Evolutionary conservation across 2,797 vertebrate genomes (phyloP), one percentile per base, ranked within the genome.

Genomic region (Crax fasciolata): DNA sequence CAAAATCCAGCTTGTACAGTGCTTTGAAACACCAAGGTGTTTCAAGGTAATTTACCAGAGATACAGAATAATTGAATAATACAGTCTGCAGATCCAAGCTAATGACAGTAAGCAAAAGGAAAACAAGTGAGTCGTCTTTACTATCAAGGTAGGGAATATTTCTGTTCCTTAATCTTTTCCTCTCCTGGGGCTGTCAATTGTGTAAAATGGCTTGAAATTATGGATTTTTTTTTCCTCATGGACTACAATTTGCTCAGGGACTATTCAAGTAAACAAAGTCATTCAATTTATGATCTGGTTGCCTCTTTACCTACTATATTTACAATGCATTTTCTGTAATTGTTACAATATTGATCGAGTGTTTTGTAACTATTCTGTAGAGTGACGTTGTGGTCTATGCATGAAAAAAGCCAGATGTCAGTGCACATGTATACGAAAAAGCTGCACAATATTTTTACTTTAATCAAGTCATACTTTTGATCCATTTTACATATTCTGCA

Each of bases 161-260:
- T 81, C 81, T 85, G 32, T 94, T 94, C 81, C 87, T 93, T 94
- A 92, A 93, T 93, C 87, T 96, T 85, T 91, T 78, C 84, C 91
- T 94, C 93, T 96, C 89, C 76, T 84, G 93, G 84, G 93, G 75
- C 83, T 94, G 68, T 94, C 92, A 97, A 80, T 94, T 96, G 78
- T 77, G 63, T 27, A 96, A 96, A 96, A 95, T 95, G 61, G 54
- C 90, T 96, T 92, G 91, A 96, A 96, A 96, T 93, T 92, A 94
- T 74, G 76, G 96, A 96, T 93, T 96, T 95, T 86, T 90, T 54
- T 28, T 28, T 10, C 51, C 70, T 86, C 65, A n/a, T 77, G 93
- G 90, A 96, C 94, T 93, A 73, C 78, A 94, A 82, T 96, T 97
- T 97, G 71, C 92, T 75, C 72, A 95, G 86, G 63, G 90, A 90